Evolutionary conservation across 2,888 invertebrate genomes (phyloP).

Genomic region (Dioctria linearis): DNA sequence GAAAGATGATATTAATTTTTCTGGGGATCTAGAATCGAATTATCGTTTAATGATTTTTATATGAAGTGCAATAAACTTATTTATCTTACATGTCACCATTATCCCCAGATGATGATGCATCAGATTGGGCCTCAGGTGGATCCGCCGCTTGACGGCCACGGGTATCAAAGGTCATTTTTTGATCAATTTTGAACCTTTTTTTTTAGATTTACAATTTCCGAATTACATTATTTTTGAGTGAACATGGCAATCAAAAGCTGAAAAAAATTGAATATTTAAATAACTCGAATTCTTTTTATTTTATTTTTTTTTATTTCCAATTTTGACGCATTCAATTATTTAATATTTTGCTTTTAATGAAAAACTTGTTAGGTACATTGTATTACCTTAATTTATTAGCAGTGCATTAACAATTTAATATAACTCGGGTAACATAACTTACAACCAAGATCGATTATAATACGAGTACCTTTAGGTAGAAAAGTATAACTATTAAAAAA

Average conservation of each 20-base stretch:
- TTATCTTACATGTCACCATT: constrained; percentile 59
- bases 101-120: constrained; percentile 59
- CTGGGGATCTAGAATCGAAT: constrained; percentile 65
- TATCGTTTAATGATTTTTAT: neutral
- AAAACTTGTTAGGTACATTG: no score
- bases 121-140: constrained; percentile 60
- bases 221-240: constrained; percentile 43
- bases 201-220: constrained; percentile 31
- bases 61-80: neutral
- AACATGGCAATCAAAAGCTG: constrained; percentile 42
- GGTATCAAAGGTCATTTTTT: constrained; percentile 69
- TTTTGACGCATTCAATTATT: no score
- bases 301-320: no score
- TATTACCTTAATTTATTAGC: no score
- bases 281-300: neutral
- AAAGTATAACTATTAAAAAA: no score
- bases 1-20: constrained; percentile 74
- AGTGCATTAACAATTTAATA: no score
- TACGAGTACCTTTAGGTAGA: no score
- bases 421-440: no score
- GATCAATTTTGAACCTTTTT: constrained; percentile 47
- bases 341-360: no score
- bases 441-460: no score
- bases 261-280: constrained; percentile 3
- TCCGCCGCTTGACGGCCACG: constrained; percentile 66